phyloP scores from a whole-genome alignment of 2,797 vertebrate species.

The Lagodon rhomboides region DNA sequence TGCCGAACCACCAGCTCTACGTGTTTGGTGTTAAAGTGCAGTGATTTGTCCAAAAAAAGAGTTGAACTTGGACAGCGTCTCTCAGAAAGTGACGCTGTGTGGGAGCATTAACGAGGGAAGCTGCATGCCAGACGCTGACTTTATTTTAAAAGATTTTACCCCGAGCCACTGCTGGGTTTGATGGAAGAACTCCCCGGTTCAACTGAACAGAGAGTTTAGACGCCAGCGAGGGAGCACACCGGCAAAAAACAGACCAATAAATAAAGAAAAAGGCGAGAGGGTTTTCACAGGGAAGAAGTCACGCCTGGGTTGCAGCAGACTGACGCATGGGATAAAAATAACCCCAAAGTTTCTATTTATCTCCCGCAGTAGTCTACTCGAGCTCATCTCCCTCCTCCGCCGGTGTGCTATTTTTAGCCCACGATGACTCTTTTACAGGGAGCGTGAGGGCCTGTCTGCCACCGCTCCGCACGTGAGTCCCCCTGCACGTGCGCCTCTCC shows the following conservation, averaged over 20 bases:
- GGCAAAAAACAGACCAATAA: constrained; percentile 43
- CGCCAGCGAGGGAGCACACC: background rate
- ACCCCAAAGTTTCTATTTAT: constrained; percentile 74
- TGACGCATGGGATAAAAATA: constrained; percentile 71
- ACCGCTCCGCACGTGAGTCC: constrained; percentile 68
- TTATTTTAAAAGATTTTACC: background rate
- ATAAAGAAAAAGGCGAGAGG: constrained; percentile 14
- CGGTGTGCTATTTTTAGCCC: constrained; percentile 77
- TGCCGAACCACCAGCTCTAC: background rate
- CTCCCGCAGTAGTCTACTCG: constrained; percentile 42
- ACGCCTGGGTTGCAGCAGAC: constrained; percentile 44
- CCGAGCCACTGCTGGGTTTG: background rate
- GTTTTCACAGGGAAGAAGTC: constrained; percentile 29
- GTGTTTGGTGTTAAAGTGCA: background rate
- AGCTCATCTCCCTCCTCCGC: constrained; percentile 50
- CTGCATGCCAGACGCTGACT: background rate
- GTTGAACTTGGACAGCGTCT: background rate
- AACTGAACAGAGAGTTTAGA: constrained; percentile 12
- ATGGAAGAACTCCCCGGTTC: background rate
- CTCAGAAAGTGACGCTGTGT: background rate
- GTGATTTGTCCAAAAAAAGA: background rate
- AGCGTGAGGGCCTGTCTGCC: constrained; percentile 68
- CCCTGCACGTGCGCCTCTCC: constrained; percentile 64
- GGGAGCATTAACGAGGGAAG: background rate
- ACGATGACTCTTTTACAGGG: constrained; percentile 62